phyloP scores from a whole-genome alignment of 2,113 vertebrate species.

The Candoia aspera region DNA sequence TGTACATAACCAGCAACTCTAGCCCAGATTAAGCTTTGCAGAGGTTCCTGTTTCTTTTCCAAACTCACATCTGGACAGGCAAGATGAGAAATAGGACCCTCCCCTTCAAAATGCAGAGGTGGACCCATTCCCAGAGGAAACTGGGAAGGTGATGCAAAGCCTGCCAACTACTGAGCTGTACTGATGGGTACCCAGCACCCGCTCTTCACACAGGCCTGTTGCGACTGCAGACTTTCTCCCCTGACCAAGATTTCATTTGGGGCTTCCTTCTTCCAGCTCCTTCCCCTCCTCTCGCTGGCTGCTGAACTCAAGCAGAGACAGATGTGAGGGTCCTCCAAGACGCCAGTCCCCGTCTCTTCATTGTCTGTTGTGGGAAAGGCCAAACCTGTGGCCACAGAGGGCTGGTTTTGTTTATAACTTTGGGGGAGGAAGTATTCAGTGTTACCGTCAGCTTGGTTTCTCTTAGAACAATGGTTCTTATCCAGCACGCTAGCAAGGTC shows the following conservation, averaged over 20 bases:
- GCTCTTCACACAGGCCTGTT: too few relatives aligned
- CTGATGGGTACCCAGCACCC: too few relatives aligned
- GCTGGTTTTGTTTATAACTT: slow-evolving; percentile 42
- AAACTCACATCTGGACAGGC: neutral
- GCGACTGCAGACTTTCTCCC: too few relatives aligned
- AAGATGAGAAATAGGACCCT: neutral
- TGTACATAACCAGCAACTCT: too few relatives aligned
- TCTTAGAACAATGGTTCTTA: slow-evolving; percentile 14
- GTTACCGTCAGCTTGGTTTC: neutral
- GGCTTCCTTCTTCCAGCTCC: slow-evolving; percentile 37
- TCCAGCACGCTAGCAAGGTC: accelerated
- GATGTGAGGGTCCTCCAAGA: slow-evolving; percentile 56
- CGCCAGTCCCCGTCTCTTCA: neutral
- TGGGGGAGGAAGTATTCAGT: neutral
- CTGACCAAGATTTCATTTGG: neutral
- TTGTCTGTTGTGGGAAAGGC: slow-evolving; percentile 61
- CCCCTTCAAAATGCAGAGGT: neutral
- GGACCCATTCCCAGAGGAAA: neutral
- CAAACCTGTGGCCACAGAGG: slow-evolving; percentile 24
- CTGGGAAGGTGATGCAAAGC: neutral
- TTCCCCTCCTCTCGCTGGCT: slow-evolving; percentile 47
- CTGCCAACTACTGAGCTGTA: too few relatives aligned
- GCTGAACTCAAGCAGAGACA: slow-evolving; percentile 56
- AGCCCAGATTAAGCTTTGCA: neutral
- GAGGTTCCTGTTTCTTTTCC: neutral